Evolutionary conservation across 2,113 vertebrate genomes (phyloP).

Genomic region (Alligator sinensis): DNA sequence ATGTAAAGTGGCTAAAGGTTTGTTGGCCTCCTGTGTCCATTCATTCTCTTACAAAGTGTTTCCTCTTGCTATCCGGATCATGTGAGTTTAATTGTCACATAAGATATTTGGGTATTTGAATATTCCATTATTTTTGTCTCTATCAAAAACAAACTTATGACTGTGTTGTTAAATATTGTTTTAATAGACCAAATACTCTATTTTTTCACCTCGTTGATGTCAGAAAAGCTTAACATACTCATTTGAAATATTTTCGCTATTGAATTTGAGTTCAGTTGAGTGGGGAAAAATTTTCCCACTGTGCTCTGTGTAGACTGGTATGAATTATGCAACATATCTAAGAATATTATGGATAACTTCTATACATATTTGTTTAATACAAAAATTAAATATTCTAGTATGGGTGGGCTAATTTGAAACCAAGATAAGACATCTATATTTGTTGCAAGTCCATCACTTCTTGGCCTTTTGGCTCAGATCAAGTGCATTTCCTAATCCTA

Average conservation of each 20-base stretch:
- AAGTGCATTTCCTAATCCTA: no score
- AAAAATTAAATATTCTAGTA: no score
- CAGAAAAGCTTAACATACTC: background rate
- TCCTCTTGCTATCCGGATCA: slow-evolving; percentile 81
- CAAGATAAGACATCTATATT: no score
- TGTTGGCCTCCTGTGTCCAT: slow-evolving; percentile 87
- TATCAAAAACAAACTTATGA: background rate
- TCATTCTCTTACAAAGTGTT: slow-evolving; percentile 78
- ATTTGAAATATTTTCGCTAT: background rate
- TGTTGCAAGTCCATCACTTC: no score
- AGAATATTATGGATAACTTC: no score
- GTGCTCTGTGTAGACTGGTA: background rate
- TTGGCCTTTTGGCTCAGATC: no score
- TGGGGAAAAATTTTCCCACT: background rate
- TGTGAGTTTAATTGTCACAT: background rate
- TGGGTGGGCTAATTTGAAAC: no score
- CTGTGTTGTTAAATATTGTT: background rate
- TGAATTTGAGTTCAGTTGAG: background rate
- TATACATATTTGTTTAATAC: no score
- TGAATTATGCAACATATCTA: no score
- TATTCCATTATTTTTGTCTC: no score
- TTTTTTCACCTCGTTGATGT: background rate
- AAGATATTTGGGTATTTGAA: background rate
- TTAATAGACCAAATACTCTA: background rate
- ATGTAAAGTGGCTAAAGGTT: slow-evolving; percentile 93